These are phyloP conservation scores for Osmerus eperlanus DNA, from an alignment of 2,113 vertebrate species.

Conservation along the genomic window DNA sequence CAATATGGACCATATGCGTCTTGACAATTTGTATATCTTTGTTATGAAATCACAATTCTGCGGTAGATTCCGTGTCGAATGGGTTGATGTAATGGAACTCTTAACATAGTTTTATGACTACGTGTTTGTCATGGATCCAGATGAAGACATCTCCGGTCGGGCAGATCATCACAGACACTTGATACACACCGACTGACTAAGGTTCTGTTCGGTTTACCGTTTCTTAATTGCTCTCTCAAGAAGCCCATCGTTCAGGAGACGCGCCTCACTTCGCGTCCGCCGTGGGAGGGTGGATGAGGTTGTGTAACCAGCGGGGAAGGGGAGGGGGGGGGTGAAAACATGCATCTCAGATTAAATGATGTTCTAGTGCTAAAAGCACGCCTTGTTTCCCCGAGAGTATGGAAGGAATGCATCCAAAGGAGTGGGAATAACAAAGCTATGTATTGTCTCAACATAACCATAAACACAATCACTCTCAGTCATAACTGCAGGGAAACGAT, in stretches of 20 bases:
- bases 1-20: no score
- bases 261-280: neutral
- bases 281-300: conserved; percentile 3
- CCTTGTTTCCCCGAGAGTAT: conserved; percentile 13
- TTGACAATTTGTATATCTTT: no score
- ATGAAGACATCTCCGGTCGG: no score
- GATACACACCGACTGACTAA: neutral
- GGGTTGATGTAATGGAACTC: no score
- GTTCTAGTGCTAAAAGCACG: conserved; percentile 8
- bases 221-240: neutral
- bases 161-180: no score
- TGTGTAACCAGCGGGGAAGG: conserved; percentile 8
- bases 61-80: no score
- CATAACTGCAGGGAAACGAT: no score
- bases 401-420: conserved; percentile 15
- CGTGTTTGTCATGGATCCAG: no score
- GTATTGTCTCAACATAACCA: neutral
- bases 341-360: conserved; percentile 18
- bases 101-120: no score
- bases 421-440: conserved; percentile 8
- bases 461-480: no score
- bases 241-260: neutral
- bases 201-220: neutral
- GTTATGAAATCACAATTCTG: no score
- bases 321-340: neutral